Evolutionary conservation across 2,888 invertebrate genomes (phyloP).

Genomic region (Taenaris catops): DNA sequence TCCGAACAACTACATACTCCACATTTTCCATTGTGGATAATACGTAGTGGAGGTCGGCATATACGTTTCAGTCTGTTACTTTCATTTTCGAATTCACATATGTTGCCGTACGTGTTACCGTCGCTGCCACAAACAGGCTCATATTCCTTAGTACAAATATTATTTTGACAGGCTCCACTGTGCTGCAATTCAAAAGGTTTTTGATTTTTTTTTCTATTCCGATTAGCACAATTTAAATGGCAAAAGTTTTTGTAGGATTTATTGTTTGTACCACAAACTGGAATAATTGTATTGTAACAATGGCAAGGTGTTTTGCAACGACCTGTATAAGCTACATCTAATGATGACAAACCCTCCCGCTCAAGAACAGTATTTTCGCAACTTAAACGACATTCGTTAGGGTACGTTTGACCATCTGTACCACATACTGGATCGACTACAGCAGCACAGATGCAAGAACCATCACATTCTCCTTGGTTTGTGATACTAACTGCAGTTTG

Average conservation of each 20-base stretch:
- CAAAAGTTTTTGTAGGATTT: constrained; percentile 23
- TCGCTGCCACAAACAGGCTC: constrained; percentile 34
- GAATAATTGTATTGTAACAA: constrained; percentile 16
- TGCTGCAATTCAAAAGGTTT: constrained; percentile 21
- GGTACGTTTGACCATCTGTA: constrained; percentile 20
- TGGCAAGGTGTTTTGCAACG: constrained; percentile 18
- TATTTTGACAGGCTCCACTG: constrained; percentile 23
- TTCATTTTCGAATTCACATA: constrained; percentile 33
- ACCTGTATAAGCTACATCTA: constrained; percentile 10
- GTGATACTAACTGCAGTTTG: constrained; percentile 6
- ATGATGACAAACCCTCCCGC: constrained; percentile 11
- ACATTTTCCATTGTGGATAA: constrained; percentile 24
- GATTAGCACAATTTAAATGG: constrained; percentile 22
- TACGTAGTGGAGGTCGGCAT: constrained; percentile 12
- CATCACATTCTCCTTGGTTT: constrained; percentile 15
- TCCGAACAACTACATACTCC: constrained; percentile 19
- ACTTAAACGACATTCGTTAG: constrained; percentile 21
- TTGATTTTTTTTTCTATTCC: constrained; percentile 1
- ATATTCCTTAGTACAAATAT: constrained; percentile 12
- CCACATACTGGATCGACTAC: constrained; percentile 24
- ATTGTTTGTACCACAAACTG: constrained; percentile 23
- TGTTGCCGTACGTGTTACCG: constrained; percentile 33
- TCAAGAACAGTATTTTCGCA: constrained; percentile 16
- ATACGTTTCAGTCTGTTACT: constrained; percentile 29
- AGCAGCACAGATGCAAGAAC: constrained; percentile 17